Base-by-base conservation (phyloP, 2,797 vertebrate genomes). In the Arctocebus calabarensis region DNA sequence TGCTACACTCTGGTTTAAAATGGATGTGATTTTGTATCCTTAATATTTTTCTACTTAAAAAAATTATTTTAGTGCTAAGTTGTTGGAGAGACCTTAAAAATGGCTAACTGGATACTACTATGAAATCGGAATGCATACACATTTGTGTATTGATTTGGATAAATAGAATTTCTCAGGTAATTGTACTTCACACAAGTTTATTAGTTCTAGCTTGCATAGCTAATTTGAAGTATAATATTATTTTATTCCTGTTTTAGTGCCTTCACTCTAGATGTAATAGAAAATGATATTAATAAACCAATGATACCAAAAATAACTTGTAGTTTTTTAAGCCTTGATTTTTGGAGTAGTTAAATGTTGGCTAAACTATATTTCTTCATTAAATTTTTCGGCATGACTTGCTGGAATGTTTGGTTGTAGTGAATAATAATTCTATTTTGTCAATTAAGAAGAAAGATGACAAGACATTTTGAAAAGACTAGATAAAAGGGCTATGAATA, bases 381-480 rank as follows among this genome's bases (percentile, higher is more conserved):
- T 94, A 95, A 84, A 74, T 94, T 84, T 92, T 43, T 91, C 66
- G 90, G 85, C 74, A 40, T 59, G 61, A 88, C 22, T 84, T 89
- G 37, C 55, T 96, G 82, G 48, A 22, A 57, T 90, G 48, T 92
- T 97, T 85, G 78, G 73, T 48, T 95, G 32, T 45, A 23, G 22
- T 85, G 34, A 73, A 78, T 88, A 84, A 92, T 94, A 90, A 23
- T 27, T 86, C 16, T 73, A 16, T 74, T 88, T 95, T 57, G 17
- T 71, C 92, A 89, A 96, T 87, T 87, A 82, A 88, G 95, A 95
- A 64, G 70, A 82, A 94, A 84, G 34, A 88, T 75, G 82, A 84
- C 0, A 90, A 84, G 48, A 79, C 43, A 37, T 82, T 96, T 92
- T 88, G 45, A 74, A 85, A 90, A 74, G 12, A 34, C 37, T 90